Evolutionary conservation across 2,113 vertebrate species (phyloP), one percentile per base, ranked within the genome.

Genomic region (Clinocottus analis): DNA sequence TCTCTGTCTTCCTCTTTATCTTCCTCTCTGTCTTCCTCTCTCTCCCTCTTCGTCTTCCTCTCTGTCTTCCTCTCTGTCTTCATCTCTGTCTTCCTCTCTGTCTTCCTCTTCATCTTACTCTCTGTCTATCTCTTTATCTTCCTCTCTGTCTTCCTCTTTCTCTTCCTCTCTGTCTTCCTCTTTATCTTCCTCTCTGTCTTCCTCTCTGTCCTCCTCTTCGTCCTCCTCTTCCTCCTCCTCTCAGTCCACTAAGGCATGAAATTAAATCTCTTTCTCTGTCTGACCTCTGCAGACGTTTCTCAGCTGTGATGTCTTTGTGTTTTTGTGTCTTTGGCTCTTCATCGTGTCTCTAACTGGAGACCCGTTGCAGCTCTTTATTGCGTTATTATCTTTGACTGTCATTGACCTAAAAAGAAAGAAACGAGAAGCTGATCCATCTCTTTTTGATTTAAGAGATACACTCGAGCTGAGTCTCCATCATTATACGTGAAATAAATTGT

Each of bases 161-260:
- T 70, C 63, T 35, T 77, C 63, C 66, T 78, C n/a, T n/a, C n/a
- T n/a, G n/a, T n/a, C n/a, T n/a, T n/a, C n/a, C n/a, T n/a, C n/a
- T n/a, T n/a, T n/a, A n/a, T n/a, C n/a, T n/a, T n/a, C n/a, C n/a
- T 47, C 67, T 72, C 69, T 62, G 53, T 11, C 16, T n/a, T n/a
- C n/a, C n/a, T n/a, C n/a, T 72, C 43, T 73, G 29, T 70, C 63
- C 41, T 77, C 63, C 66, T 78, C n/a, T n/a, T n/a, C n/a, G n/a
- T n/a, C n/a, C n/a, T n/a, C n/a, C n/a, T n/a, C n/a, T 72, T 70
- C 63, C 41, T 77, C 63, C 66, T 78, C n/a, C n/a, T 47, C 67
- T 72, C 69, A 58, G 53, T 11, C 16, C 71, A 47, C 7, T 73
- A 60, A 27, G 43, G 72, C 85, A 82, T 80, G 77, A 82, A 84